phyloP scores from a whole-genome alignment of 2,113 vertebrate species.

The Numida meleagris region DNA sequence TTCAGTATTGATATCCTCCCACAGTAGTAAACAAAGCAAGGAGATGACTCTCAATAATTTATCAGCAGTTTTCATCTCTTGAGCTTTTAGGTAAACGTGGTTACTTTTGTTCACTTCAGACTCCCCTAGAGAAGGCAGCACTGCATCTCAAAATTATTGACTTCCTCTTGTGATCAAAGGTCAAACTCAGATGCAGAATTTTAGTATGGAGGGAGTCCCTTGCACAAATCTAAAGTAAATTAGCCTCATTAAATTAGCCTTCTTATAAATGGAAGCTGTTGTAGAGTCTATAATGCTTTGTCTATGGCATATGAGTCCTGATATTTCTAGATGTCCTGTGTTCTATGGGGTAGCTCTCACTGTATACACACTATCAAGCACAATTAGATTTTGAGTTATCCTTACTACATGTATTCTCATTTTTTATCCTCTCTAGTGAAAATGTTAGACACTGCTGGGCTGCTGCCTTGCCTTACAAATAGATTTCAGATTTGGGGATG shows the following conservation, averaged over 20 bases:
- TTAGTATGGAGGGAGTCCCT: background rate
- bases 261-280: background rate
- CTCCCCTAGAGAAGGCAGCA: background rate
- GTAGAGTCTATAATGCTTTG: background rate
- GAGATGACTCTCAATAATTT: background rate
- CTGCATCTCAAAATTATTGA: background rate
- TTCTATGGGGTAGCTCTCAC: background rate
- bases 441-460: background rate
- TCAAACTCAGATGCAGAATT: background rate
- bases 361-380: background rate
- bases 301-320: background rate
- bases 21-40: background rate
- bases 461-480: background rate
- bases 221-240: background rate
- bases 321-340: background rate
- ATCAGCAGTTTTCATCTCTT: background rate
- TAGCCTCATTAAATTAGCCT: background rate
- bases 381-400: background rate
- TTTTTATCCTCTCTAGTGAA: background rate
- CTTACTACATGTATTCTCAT: background rate
- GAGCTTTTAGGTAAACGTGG: background rate
- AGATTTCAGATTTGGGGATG: background rate
- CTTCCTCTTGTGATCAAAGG: background rate
- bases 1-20: background rate
- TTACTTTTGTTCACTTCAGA: background rate